Evolutionary conservation across 2,888 invertebrate species (phyloP), one percentile per base, ranked within the genome.

Genomic region (Sinotaia quadrata): DNA sequence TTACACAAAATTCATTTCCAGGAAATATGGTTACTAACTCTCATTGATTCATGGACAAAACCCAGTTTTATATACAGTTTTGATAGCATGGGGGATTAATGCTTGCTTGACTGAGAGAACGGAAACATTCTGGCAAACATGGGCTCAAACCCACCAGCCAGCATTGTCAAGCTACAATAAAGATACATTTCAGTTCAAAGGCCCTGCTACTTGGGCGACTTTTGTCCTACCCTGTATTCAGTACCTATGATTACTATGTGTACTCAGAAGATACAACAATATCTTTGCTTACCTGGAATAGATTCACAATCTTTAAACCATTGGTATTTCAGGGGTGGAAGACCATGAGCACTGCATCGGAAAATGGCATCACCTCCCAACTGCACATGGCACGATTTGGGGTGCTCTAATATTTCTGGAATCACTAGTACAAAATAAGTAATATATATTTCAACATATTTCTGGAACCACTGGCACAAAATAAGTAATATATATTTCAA

Each of bases 281-380:
- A 41, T 12, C n/a, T 47, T 8, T 47, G 18, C 31, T 33, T 49
- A 71, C 72, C 73, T 56, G 41, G 56, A 8, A 75, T 68, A 4
- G 37, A 27, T 21, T 62, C 44, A 2, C 78, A 78, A 69, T 83
- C 78, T 75, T 79, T 81, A 62, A 77, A 80, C 84, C 84, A 84
- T 70, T 81, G 79, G 47, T 81, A 84, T 7, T 33, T 56, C 0
- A 82, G 57, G 1, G 79, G 77, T 12, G 66, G 58, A n/a, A 63
- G 41, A 15, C 78, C 73, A 37, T 69, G 72, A 0, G 79, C 82
- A 27, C 80, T 77, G 73, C 80, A 81, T 47, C 68, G 73, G 63
- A 80, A 83, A 60, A 81, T 65, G 44, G 77, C 81, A 61, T 74
- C 71, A 3, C 79, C 82, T 29, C 79, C 80, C 68, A 75, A 72